Base-by-base conservation (phyloP, 2,888 invertebrate species). In the Patella depressa region DNA sequence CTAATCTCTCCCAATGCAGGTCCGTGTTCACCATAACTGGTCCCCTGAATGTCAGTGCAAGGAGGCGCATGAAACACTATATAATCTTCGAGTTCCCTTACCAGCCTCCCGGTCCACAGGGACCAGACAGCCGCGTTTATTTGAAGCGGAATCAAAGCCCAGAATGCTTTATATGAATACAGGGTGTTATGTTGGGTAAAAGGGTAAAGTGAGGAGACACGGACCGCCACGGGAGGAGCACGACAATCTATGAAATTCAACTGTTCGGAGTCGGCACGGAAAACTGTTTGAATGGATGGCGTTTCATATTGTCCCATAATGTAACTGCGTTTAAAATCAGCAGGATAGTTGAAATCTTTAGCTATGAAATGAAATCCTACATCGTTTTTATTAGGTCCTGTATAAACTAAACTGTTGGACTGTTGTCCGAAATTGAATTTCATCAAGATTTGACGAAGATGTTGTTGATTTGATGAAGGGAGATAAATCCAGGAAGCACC, bases 81-180 rank as follows among this genome's bases (percentile, higher is more conserved):
- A 65, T 65, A 65, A 14, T 65, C 24, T 24, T 65, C 65, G 24
- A 65, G 65, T 65, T 24, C 19, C 24, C 24, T 24, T 24, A 65
- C 11, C 17, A 65, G 24, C 7, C 24, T 65, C 19, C 65, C 65
- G 14, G 65, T 65, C 65, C 65, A 65, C 24, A 65, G 24, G 19
- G 65, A 65, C 65, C 7, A 24, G 24, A 24, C 14, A 65, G 11
- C 19, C 11, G 24, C 14, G 24, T 65, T 19, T 15, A 65, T 65
- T 24, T 65, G 19, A 65, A 65, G 65, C 19, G 65, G 65, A 65
- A 65, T 65, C 65, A 65, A 14, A 65, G 65, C 65, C 65, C 65
- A 65, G 65, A 65, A 65, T 24, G 65, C 24, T 24, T 19, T 24
- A 65, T 65, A 65, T 24, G 65, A 65, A 65, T 65, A 65, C 3